A percentile compares a stretch with the other conserved stretches of the same genome.
phyloP scores from a whole-genome alignment of 2,113 vertebrate genomes.

The Jaculus jaculus region DNA sequence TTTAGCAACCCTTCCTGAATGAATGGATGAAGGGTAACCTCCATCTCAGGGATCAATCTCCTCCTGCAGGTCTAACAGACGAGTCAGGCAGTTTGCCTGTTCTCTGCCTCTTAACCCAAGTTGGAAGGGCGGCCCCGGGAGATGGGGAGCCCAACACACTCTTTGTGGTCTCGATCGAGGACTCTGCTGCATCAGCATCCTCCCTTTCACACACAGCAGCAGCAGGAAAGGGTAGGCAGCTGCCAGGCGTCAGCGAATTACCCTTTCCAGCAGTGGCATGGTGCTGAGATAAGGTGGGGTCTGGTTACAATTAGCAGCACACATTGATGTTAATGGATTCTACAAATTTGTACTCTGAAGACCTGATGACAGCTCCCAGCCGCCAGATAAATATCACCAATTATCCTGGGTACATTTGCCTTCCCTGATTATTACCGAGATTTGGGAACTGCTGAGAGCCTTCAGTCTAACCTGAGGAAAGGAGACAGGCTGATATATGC shows the following conservation, averaged over 20 bases:
- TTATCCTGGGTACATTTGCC: neutral
- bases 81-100: neutral
- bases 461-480: neutral
- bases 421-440: neutral
- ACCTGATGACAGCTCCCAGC: conserved; percentile 33
- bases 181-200: neutral
- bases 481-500: neutral
- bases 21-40: neutral
- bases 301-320: conserved; percentile 49
- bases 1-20: neutral
- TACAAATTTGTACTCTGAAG: conserved; percentile 39
- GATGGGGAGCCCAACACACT: neutral
- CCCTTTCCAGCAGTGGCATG: neutral
- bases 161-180: neutral
- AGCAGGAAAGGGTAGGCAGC: neutral
- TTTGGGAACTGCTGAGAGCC: neutral
- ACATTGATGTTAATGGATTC: conserved; percentile 26
- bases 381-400: neutral
- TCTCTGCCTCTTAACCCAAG: neutral
- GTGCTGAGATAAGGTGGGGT: conserved; percentile 3
- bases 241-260: neutral
- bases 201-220: neutral
- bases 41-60: neutral
- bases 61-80: neutral
- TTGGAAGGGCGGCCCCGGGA: neutral